Evolutionary conservation across 2,797 vertebrate genomes (phyloP), one percentile per base, ranked within the genome.

Genomic region (Syndactyla subalaris): DNA sequence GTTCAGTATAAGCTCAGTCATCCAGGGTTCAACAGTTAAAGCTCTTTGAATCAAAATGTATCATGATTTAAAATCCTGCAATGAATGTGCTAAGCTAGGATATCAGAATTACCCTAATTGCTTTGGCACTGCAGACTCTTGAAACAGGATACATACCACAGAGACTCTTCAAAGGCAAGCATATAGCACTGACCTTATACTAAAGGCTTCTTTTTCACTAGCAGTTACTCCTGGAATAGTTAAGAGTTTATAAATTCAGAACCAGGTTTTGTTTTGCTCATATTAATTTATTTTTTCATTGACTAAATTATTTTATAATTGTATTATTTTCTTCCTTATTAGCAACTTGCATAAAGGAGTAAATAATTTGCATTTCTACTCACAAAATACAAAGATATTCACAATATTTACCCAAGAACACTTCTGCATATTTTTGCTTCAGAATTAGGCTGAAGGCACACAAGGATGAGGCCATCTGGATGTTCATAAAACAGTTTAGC

Each of bases 201-300:
- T 58, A 72, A 85, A 94, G 58, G 36, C 36, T 22, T 79, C 41
- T 55, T 65, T 66, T 85, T 55, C 34, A 73, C 55, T 57, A 93
- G 75, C 45, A 93, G 61, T 83, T 61, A 79, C 55, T 94, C 95
- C 75, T 94, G 75, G 73, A 91, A 14, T 57, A 70, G n/a, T 76
- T 75, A 93, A 68, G 26, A 66, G 27, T 91, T 95, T 91, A 83
- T 76, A 66, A 74, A 46, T 52, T 8, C 58, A 74, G 10, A n/a
- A 29, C 4, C 6, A 61, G n/a, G 6, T 21, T 34, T 1, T 34
- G 7, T 41, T 68, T 93, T 79, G 6, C 17, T 85, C 10, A 14
- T 7, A n/a, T 10, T 6, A 76, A 61, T 71, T 41, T 62, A 14
- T 24, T 58, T 24, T 68, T 87, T 49, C 23, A 71, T 32, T 54